Conservation (phyloP, 2,797 vertebrate genomes). For the Typhlichthys eigenmanni region DNA sequence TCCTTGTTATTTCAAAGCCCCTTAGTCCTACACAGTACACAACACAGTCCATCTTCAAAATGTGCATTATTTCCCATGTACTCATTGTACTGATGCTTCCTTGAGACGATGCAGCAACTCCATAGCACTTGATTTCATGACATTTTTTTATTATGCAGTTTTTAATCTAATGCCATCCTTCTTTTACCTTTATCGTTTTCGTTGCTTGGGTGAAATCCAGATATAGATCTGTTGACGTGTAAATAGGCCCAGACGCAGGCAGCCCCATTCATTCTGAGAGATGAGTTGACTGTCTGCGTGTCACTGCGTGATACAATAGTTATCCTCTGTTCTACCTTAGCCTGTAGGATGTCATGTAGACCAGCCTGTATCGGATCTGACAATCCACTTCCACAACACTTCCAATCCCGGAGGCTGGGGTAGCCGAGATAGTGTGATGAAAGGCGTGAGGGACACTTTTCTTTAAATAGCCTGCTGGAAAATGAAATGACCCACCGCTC, state of each 20-base stretch:
- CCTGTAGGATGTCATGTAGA: slow-evolving; percentile 65
- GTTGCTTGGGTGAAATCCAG: slow-evolving; percentile 59
- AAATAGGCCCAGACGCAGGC: slow-evolving; percentile 54
- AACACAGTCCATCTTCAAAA: slow-evolving; percentile 33
- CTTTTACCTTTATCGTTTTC: slow-evolving; percentile 32
- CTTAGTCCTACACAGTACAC: slow-evolving; percentile 41
- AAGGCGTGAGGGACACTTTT: slow-evolving; percentile 38
- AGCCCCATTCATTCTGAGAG: slow-evolving; percentile 51
- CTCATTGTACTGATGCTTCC: slow-evolving; percentile 50
- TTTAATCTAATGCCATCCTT: slow-evolving; percentile 47
- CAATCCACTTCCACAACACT: slow-evolving; percentile 68
- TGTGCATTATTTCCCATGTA: slow-evolving; percentile 55
- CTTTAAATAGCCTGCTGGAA: slow-evolving; percentile 37
- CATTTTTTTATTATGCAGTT: slow-evolving; percentile 54
- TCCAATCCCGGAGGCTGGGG: slow-evolving; percentile 57
- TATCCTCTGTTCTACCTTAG: slow-evolving; percentile 59
- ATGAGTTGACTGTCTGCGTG: slow-evolving; percentile 52
- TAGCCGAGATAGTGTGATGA: slow-evolving; percentile 50
- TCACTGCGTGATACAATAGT: slow-evolving; percentile 50
- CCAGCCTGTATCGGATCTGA: slow-evolving; percentile 67
- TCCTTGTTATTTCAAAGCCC: slow-evolving; percentile 42
- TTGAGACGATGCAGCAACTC: slow-evolving; percentile 51
- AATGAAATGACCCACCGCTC: slow-evolving; percentile 24
- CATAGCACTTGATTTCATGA: slow-evolving; percentile 60
- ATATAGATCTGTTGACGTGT: slow-evolving; percentile 69